Conservation (phyloP, 1,140 invertebrate species). For the Drosophila kepulauana region DNA sequence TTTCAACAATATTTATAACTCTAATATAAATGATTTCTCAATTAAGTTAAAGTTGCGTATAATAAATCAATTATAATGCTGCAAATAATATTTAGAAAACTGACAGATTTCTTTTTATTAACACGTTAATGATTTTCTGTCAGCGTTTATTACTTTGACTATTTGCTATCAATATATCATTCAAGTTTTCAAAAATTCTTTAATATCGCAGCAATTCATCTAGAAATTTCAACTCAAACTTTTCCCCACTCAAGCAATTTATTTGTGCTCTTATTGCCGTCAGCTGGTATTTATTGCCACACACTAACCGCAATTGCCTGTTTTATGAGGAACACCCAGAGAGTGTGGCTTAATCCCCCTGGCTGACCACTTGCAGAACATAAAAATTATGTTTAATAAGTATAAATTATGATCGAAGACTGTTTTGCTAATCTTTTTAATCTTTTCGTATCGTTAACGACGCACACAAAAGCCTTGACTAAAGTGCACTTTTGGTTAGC, state of each 20-base stretch:
- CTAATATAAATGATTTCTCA: no score
- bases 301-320: constrained; percentile 58
- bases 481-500: constrained; percentile 39
- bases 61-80: no score
- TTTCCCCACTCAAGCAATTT: not conserved
- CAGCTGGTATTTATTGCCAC: constrained; percentile 66
- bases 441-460: constrained; percentile 64
- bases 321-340: constrained; percentile 33
- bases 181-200: no score
- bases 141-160: not conserved
- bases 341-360: not conserved
- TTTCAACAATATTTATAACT: no score
- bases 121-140: not conserved
- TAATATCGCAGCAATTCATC: no score
- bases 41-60: no score
- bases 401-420: constrained; percentile 34
- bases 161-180: not conserved
- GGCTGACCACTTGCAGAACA: not conserved
- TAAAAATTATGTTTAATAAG: constrained; percentile 37
- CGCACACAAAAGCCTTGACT: constrained; percentile 33
- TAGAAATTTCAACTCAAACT: not conserved
- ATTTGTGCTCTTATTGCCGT: constrained; percentile 12
- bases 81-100: no score
- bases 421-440: constrained; percentile 61
- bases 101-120: not conserved